Evolutionary conservation across 2,113 vertebrate genomes (phyloP).

Genomic region (Platysteira castanea): DNA sequence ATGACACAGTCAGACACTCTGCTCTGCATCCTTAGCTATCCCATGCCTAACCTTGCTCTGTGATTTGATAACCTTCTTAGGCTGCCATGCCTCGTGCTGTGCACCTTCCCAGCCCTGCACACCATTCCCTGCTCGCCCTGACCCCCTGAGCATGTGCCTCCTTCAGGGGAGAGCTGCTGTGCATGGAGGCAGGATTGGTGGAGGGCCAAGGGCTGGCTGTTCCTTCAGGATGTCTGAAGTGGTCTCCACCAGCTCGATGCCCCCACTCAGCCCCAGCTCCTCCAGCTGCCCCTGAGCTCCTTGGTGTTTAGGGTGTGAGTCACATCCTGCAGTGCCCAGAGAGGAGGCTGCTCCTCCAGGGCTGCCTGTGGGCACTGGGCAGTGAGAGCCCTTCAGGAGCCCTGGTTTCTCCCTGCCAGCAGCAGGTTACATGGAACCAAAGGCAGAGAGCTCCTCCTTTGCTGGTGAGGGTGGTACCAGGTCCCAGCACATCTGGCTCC

Average conservation of each 20-base stretch:
- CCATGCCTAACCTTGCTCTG: background rate
- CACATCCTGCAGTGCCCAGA: background rate
- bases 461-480: background rate
- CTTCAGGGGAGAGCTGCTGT: background rate
- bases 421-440: background rate
- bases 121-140: background rate
- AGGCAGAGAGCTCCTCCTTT: background rate
- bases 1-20: background rate
- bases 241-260: background rate
- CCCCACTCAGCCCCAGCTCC: background rate
- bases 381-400: background rate
- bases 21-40: too few species aligned
- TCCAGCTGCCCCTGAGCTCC: background rate
- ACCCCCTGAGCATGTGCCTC: rapidly evolving
- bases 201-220: background rate
- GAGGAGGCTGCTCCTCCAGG: background rate
- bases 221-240: background rate
- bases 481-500: background rate
- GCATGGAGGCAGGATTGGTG: background rate
- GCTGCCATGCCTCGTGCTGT: rapidly evolving
- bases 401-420: background rate
- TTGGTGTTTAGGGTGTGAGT: background rate
- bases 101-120: background rate
- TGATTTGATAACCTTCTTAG: background rate
- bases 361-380: background rate